A percentile compares a stretch with the other conserved stretches of the same genome.
Conservation (phyloP, 2,797 vertebrate genomes). For the Lepus oiostolus region DNA sequence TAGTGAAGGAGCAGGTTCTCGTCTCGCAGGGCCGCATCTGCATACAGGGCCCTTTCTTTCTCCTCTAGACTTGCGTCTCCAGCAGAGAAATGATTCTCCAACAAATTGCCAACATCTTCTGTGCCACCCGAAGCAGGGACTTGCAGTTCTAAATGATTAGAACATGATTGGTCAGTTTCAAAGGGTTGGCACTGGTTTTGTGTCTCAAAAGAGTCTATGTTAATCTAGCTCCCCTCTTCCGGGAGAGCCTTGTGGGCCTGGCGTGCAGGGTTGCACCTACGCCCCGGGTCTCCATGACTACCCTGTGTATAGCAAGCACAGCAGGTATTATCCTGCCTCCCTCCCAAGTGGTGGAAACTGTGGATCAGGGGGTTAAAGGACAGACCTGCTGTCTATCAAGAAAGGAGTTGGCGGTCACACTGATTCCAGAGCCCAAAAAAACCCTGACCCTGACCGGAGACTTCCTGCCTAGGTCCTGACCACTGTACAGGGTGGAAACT, state of each 20-base stretch:
- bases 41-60: conserved; percentile 83
- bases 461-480: not conserved
- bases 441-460: not conserved
- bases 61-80: conserved; percentile 86
- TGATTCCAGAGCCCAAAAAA: not conserved
- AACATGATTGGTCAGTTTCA: conserved; percentile 90
- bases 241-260: not conserved
- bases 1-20: conserved; percentile 74
- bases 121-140: conserved; percentile 84
- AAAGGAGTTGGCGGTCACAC: not conserved
- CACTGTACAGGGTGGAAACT: not conserved
- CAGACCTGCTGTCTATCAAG: too few species aligned
- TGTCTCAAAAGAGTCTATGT: conserved; percentile 71
- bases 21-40: conserved; percentile 80
- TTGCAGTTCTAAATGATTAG: conserved; percentile 90
- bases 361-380: not conserved
- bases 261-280: not conserved
- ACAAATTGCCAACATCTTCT: conserved; percentile 86
- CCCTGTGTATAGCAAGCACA: not conserved
- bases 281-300: conserved; percentile 33
- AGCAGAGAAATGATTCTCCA: conserved; percentile 83
- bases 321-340: not conserved
- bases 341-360: not conserved
- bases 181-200: conserved; percentile 61
- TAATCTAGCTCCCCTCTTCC: conserved; percentile 39